Conservation (phyloP, 1,140 invertebrate species). For the Fopius arisanus region DNA sequence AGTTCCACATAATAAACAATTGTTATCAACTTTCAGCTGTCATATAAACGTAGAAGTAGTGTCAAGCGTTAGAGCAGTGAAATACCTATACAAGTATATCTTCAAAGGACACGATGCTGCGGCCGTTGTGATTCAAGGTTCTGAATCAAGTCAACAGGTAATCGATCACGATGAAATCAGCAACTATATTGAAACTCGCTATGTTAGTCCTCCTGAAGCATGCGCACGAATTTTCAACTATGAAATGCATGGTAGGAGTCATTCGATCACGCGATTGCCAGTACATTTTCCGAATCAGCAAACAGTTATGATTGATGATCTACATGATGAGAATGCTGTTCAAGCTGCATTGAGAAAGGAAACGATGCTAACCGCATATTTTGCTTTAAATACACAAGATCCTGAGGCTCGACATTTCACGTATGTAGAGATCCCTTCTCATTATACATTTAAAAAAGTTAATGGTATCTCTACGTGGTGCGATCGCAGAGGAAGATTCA, state of each 20-base stretch:
- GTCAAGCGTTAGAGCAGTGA: conserved; percentile 3
- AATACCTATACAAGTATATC: conserved; percentile 24
- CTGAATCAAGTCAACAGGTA: conserved; percentile 26
- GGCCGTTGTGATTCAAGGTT: background rate
- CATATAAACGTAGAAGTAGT: conserved; percentile 24
- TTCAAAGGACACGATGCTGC: conserved; percentile 19
- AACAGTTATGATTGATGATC: background rate
- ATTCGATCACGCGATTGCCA: conserved; percentile 1
- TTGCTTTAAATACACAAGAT: conserved; percentile 25
- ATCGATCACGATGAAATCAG: conserved; percentile 11
- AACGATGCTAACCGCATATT: conserved; percentile 31
- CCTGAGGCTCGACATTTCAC: background rate
- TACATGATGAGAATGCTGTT: background rate
- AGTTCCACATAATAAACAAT: conserved; percentile 14
- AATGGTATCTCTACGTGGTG: background rate
- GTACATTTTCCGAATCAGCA: conserved; percentile 19
- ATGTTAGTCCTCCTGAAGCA: conserved; percentile 17
- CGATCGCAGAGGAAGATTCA: conserved; percentile 9
- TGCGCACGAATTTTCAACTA: background rate
- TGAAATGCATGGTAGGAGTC: conserved; percentile 10
- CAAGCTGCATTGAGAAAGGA: background rate
- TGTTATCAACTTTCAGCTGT: conserved; percentile 19
- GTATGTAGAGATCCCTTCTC: background rate
- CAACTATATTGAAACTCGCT: background rate
- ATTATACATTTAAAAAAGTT: background rate